These are phyloP conservation scores for Leucoma salicis DNA, from an alignment of 2,888 invertebrate species.

Conservation along the genomic window DNA sequence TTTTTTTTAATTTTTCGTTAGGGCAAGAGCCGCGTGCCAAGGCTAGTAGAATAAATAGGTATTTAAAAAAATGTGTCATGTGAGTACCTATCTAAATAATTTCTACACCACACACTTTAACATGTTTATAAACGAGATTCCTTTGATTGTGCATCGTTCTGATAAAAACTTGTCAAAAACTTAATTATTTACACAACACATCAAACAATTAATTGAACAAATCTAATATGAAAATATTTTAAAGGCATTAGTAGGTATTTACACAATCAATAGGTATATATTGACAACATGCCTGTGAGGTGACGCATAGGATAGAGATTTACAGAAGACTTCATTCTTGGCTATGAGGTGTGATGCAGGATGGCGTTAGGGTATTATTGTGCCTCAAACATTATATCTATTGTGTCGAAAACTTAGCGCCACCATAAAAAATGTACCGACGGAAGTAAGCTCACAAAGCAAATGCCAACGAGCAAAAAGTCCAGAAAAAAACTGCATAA, in stretches of 20 bases:
- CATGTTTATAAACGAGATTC: no score
- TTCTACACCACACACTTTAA: no score
- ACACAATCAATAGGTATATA: conserved; percentile 17
- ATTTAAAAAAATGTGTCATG: no score
- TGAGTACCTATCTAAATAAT: no score
- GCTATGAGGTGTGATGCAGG: conserved; percentile 30
- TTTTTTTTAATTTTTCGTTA: no score
- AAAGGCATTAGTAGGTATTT: conserved; percentile 28
- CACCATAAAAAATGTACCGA: conserved; percentile 68
- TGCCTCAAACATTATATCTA: conserved; percentile 40
- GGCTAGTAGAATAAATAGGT: no score
- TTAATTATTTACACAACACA: no score
- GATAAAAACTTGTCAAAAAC: no score
- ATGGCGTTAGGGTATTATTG: conserved; percentile 59
- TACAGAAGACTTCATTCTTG: background rate
- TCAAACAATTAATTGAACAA: conserved; percentile 26
- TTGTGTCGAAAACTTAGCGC: conserved; percentile 74
- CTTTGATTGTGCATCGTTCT: no score
- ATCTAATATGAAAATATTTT: conserved; percentile 20
- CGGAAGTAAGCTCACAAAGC: conserved; percentile 79
- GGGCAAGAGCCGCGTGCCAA: no score
- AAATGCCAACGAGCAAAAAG: conserved; percentile 75
- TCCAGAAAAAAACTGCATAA: conserved; percentile 73
- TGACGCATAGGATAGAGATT: conserved; percentile 27
- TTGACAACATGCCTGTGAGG: conserved; percentile 26